These are phyloP conservation scores for Pseudopodoces humilis DNA, from an alignment of 2,113 vertebrate genomes.

Conservation along the genomic window DNA sequence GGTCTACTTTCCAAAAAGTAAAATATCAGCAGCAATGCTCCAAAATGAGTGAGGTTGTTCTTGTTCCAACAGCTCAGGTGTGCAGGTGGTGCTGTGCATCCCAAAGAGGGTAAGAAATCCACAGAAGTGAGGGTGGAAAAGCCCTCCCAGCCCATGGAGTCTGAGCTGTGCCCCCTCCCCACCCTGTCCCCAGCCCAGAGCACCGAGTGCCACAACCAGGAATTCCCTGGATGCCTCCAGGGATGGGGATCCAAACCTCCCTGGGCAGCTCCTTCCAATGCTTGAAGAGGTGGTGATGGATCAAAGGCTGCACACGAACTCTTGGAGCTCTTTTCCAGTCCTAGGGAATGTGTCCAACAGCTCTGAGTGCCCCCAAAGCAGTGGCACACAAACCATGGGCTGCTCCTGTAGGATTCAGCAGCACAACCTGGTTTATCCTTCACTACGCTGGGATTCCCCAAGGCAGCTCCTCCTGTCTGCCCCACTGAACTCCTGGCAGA, in stretches of 20 bases:
- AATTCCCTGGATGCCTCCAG: background rate
- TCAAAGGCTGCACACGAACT: background rate
- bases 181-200: background rate
- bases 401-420: background rate
- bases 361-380: background rate
- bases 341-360: background rate
- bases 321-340: background rate
- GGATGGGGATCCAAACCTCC: background rate
- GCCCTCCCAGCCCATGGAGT: fast-evolving
- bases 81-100: background rate
- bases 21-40: background rate
- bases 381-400: fast-evolving
- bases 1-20: background rate
- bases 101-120: background rate
- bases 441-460: fast-evolving
- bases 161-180: background rate
- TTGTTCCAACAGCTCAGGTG: background rate
- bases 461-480: background rate
- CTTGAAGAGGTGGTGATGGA: background rate
- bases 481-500: background rate
- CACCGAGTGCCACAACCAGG: background rate
- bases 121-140: background rate
- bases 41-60: background rate
- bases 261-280: background rate
- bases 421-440: background rate